Evolutionary conservation across 1,140 invertebrate genomes (phyloP).

Genomic region (Pseudobourletiella spinata): DNA sequence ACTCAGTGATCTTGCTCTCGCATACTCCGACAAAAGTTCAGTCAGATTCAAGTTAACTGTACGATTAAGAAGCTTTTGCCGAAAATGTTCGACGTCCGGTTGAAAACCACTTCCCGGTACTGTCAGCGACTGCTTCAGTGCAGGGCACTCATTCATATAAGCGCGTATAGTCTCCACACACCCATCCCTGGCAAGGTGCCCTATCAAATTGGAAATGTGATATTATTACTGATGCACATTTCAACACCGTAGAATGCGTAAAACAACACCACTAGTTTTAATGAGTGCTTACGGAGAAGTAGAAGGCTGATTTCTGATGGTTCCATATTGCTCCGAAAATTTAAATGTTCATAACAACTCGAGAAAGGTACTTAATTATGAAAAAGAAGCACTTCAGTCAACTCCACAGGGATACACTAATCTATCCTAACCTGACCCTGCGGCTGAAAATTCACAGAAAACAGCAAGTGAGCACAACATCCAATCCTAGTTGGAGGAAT

Average conservation of each 20-base stretch:
- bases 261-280: too few relatives aligned
- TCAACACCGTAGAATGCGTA: too few relatives aligned
- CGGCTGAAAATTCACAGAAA: too few relatives aligned
- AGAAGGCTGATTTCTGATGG: background rate
- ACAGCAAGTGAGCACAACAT: too few relatives aligned
- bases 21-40: background rate
- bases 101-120: background rate
- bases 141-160: background rate
- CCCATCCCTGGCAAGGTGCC: background rate
- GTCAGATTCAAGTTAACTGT: background rate
- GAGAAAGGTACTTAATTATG: too few relatives aligned
- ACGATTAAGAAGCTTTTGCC: background rate
- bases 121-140: background rate
- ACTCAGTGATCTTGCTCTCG: background rate
- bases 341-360: too few relatives aligned
- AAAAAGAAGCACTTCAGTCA: too few relatives aligned
- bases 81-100: background rate
- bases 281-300: background rate
- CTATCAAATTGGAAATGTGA: background rate
- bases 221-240: too few relatives aligned
- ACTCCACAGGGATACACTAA: too few relatives aligned
- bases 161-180: background rate
- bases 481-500: too few relatives aligned
- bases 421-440: too few relatives aligned
- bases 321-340: background rate